These are phyloP conservation scores for Meliscaeva auricollis DNA, from an alignment of 2,888 invertebrate species.

Conservation along the genomic window DNA sequence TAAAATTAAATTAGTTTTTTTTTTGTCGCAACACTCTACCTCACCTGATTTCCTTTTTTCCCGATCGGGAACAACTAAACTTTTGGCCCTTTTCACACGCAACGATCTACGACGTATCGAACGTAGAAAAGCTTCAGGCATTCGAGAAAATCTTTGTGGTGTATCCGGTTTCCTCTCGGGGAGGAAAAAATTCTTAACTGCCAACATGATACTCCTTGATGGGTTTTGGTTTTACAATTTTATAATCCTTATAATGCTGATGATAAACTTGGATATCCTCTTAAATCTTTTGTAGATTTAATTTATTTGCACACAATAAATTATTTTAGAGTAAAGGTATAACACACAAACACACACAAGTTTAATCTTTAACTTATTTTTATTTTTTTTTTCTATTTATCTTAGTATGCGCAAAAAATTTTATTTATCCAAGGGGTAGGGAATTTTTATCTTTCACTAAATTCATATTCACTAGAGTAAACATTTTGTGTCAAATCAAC, in stretches of 20 bases:
- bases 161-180: conserved; percentile 87
- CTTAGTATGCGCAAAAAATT: background rate
- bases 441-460: conserved; percentile 38
- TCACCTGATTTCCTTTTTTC: conserved; percentile 93
- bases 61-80: conserved; percentile 87
- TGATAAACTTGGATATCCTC: background rate
- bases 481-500: conserved; percentile 44
- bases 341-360: conserved; percentile 38
- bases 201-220: conserved; percentile 85
- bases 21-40: conserved; percentile 80
- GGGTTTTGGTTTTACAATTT: background rate
- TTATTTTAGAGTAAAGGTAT: too few relatives aligned
- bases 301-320: conserved; percentile 3
- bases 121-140: conserved; percentile 90
- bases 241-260: conserved; percentile 33
- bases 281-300: background rate
- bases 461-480: conserved; percentile 41
- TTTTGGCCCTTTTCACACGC: conserved; percentile 90
- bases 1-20: background rate
- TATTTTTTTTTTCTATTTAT: too few relatives aligned
- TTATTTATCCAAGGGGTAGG: conserved; percentile 22
- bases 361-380: background rate
- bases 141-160: conserved; percentile 86
- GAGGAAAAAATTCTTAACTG: conserved; percentile 91
- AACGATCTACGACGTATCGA: conserved; percentile 89